Base-by-base conservation (phyloP, 2,113 vertebrate species). In the Phrynosoma platyrhinos region DNA sequence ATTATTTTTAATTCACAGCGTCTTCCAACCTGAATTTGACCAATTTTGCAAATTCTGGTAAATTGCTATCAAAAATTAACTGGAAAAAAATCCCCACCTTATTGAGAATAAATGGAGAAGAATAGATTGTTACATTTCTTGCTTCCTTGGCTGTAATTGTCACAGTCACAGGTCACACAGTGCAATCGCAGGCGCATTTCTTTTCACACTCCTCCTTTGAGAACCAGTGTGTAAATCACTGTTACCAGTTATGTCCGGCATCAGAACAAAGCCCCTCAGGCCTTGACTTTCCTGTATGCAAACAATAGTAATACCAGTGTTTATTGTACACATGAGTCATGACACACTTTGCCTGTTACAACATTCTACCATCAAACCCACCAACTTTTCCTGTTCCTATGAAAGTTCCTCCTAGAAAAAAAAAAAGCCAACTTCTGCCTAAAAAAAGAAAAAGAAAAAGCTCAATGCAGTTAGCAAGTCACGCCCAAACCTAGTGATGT, bases 261-360 rank as follows among this genome's bases (percentile, higher is more conserved):
- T 92, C 0, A 23, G 68, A 76, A 66, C 72, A 78, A 52, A 66
- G 1, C 9, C 27, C 23, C 18, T 72, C 68, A 32, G 84, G 79
- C 13, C 82, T 83, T 81, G 55, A 83, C 76, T 91, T 92, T 23
- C 40, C 52, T 53, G 75, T 71, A 86, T 0, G 55, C 64, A 75
- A 87, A 42, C 79, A 91, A 90, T 0, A 5, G 68, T 84, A 79
- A 2, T 3, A 36, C 36, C 69, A 86, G 64, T 66, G 30, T 74
- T 47, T 68, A 10, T 76, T 88, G 74, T n/a, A 58, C 42, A 64
- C 40, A n/a, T 72, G 58, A 62, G 58, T 62, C 58, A 62, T 62
- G 68, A 32, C 85, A 85, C 55, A 71, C 66, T 68, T 25, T 68
- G n/a, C 21, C 36, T 42, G 42, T 83, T 86, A 53, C 0, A 0